Conservation (phyloP, 2,797 vertebrate species). For the Enteromius treurensis region DNA sequence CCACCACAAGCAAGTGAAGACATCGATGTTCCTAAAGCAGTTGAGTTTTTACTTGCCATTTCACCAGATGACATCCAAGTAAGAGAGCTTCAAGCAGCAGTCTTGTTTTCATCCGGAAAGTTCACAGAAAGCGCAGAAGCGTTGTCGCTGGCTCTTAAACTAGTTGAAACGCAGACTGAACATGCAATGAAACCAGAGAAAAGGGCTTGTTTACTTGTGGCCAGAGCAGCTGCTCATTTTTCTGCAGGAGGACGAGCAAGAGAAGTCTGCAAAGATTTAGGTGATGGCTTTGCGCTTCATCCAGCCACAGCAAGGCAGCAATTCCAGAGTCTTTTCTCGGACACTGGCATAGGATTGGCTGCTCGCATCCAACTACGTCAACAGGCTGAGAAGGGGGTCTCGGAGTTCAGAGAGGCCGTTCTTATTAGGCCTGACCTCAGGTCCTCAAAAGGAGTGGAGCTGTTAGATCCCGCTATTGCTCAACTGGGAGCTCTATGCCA, state of each 20-base stretch:
- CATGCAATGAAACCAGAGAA: conserved; percentile 61
- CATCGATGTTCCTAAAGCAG: conserved; percentile 61
- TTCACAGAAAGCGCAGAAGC: conserved; percentile 79
- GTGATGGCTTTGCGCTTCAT: conserved; percentile 80
- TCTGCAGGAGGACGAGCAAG: conserved; percentile 70
- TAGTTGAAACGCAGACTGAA: conserved; percentile 25
- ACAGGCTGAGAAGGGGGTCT: conserved; percentile 80
- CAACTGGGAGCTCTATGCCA: conserved; percentile 83
- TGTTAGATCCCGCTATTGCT: conserved; percentile 80
- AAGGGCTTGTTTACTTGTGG: conserved; percentile 75
- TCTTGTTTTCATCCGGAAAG: conserved; percentile 72
- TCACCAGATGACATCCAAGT: conserved; percentile 70
- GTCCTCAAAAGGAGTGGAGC: conserved; percentile 76
- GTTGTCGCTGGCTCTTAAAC: conserved; percentile 73
- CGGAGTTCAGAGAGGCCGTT: conserved; percentile 82
- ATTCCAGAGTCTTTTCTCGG: conserved; percentile 80
- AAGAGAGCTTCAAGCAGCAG: conserved; percentile 72
- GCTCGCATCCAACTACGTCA: conserved; percentile 74
- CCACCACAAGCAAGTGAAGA: conserved; percentile 40
- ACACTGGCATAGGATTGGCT: conserved; percentile 62
- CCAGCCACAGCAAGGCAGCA: conserved; percentile 74
- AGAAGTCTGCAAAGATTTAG: conserved; percentile 82
- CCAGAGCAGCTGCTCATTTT: conserved; percentile 84
- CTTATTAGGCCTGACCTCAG: conserved; percentile 81
- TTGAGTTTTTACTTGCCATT: conserved; percentile 78